Base-by-base conservation (phyloP, 2,888 invertebrate species). In the Drosophila infuscata region DNA sequence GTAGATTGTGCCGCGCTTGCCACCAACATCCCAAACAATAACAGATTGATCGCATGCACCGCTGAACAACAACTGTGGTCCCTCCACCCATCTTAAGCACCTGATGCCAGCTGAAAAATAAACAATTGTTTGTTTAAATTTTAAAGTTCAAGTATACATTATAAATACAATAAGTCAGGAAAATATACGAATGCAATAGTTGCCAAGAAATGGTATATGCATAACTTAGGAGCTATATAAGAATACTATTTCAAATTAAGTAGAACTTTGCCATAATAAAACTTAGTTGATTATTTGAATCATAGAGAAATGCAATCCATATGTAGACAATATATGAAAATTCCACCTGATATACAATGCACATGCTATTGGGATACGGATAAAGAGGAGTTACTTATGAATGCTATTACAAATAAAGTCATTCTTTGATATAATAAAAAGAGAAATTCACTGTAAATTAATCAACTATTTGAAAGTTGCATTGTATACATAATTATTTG, bases 11-110 rank as follows among this genome's bases (percentile, higher is more conserved):
- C 99, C 99, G 91, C 98, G 96, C 90, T 97, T 96, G 0, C 99
- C 99, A 8, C 99, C 99, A 81, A 99, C 99, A 93, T 99, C 99
- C 99, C 99, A 99, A 30, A 98, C 98, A 90, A 99, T 98, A 63
- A 99, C 97, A 33, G 96, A 96, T 92, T 98, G 97, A 94, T 99
- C 99, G 92, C 97, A 97, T 73, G 99, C 98, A 0, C 99, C 99
- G 79, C 99, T 99, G 93, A 99, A 99, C 64, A 99, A 94, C 80
- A 98, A 94, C 89, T 98, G 97, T 60, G 97, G 96, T 63, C 96
- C 95, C 7, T 96, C 95, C 84, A 99, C 99, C 99, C 99, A 99
- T 57, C 97, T 96, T 71, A 99, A 94, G 60, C 97, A 96, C 60
- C 98, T 95, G 59, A 99, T 92, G 36, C 89, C 87, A 57, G 92